Conservation (phyloP, 1,140 invertebrate species). For the Sinella curviseta region DNA sequence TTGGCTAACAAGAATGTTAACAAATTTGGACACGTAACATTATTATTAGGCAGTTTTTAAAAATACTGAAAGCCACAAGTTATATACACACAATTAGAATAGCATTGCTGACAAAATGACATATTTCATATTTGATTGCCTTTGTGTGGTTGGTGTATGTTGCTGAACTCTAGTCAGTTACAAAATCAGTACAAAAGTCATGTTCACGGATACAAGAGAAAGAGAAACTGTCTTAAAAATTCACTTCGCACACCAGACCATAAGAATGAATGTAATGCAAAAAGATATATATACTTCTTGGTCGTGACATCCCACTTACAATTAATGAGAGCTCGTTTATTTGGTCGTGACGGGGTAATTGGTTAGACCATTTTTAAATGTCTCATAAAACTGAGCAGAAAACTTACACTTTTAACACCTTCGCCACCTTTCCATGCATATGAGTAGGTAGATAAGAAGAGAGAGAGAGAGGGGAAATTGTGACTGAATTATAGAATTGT, state of each 20-base stretch:
- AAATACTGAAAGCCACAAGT: too few relatives aligned
- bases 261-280: neutral
- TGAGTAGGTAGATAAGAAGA: too few relatives aligned
- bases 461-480: too few relatives aligned
- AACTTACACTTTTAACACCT: neutral
- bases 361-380: neutral
- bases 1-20: too few relatives aligned
- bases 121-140: neutral
- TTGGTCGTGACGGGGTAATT: conserved; percentile 14
- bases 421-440: neutral
- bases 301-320: neutral
- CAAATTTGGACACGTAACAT: too few relatives aligned
- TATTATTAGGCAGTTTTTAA: too few relatives aligned
- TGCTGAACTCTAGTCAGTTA: neutral
- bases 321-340: neutral
- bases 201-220: conserved; percentile 2
- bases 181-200: conserved; percentile 12
- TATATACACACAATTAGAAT: too few relatives aligned
- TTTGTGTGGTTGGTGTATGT: neutral
- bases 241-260: too few relatives aligned
- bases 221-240: conserved; percentile 9
- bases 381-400: neutral
- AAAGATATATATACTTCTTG: neutral
- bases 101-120: neutral
- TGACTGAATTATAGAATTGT: too few relatives aligned